Evolutionary conservation across 2,888 invertebrate species (phyloP), one percentile per base, ranked within the genome.

Genomic region (Spodoptera littoralis): DNA sequence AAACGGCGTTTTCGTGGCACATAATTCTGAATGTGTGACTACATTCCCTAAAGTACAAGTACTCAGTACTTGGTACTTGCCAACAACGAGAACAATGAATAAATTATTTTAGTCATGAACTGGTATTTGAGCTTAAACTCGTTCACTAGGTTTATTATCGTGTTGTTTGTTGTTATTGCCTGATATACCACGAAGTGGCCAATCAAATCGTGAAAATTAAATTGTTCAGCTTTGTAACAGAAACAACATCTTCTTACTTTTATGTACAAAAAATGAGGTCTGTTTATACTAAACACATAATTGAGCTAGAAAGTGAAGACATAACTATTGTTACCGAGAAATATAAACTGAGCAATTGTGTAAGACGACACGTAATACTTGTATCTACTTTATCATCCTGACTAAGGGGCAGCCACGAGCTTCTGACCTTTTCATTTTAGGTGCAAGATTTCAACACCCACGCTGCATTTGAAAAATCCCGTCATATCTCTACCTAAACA

Each of bases 71-170:
- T 49, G 24, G 42, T 51, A 52, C 44, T 63, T 54, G 46, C 70
- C 55, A 72, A 76, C 73, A 82, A 73, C 70, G 53, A 52, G 77
- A 75, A 73, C 73, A 76, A 65, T 78, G 81, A 81, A 84, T 81
- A 81, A 78, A 81, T 81, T 76, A 75, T 60, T 74, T 67, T 60
- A 61, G 59, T 71, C 76, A 68, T 71, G 70, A 76, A 77, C 64
- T 76, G 79, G 75, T 79, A 73, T 82, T 82, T 56, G 68, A 61
- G 71, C 18, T 75, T 45, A 63, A 82, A 76, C 66, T 62, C 75
- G 83, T 77, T 75, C 60, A 84, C 70, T 84, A 72, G 86, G 83
- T 86, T 86, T 84, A 86, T 70, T 76, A 65, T 71, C 63, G 59
- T 36, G 18, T 54, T 70, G 76, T 65, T 82, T 83, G 79, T 80